Conservation (phyloP, 2,797 vertebrate species). For the Sebastes nivosus region DNA sequence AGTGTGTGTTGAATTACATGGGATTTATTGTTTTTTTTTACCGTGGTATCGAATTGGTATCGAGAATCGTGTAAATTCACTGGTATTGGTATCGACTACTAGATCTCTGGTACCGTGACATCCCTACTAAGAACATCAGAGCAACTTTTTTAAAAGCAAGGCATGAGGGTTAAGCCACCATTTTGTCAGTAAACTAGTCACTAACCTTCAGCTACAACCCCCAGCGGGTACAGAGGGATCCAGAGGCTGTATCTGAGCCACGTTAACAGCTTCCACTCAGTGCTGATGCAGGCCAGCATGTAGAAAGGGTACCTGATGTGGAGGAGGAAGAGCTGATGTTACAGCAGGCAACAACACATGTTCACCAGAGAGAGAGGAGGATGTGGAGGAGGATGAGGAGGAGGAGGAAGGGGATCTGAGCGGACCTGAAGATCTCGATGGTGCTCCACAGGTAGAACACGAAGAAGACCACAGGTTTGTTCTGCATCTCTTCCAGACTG, state of each 20-base stretch:
- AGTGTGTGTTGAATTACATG: too few relatives aligned
- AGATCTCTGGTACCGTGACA: too few relatives aligned
- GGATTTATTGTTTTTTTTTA: too few relatives aligned
- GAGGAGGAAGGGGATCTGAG: neutral
- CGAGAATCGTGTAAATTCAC: too few relatives aligned
- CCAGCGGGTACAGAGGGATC: conserved; percentile 93
- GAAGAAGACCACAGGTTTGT: conserved; percentile 91
- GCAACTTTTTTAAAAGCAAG: neutral
- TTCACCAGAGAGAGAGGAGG: neutral
- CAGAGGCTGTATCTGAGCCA: conserved; percentile 92
- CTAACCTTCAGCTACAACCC: conserved; percentile 90
- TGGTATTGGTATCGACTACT: too few relatives aligned
- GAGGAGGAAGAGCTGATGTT: neutral
- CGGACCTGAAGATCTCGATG: conserved; percentile 91
- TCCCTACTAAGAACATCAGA: neutral
- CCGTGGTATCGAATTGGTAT: too few relatives aligned
- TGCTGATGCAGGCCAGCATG: conserved; percentile 90
- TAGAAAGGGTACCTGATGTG: conserved; percentile 90
- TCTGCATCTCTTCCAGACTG: conserved; percentile 91
- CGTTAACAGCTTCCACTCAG: conserved; percentile 90
- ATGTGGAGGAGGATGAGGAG: neutral
- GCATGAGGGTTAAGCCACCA: too few relatives aligned
- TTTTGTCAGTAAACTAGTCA: neutral
- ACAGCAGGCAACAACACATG: neutral
- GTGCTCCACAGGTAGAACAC: conserved; percentile 93